Percentiles rank a stretch among this genome's conserved stretches.
phyloP scores from a whole-genome alignment of 2,797 vertebrate species.

The Echiichthys vipera region DNA sequence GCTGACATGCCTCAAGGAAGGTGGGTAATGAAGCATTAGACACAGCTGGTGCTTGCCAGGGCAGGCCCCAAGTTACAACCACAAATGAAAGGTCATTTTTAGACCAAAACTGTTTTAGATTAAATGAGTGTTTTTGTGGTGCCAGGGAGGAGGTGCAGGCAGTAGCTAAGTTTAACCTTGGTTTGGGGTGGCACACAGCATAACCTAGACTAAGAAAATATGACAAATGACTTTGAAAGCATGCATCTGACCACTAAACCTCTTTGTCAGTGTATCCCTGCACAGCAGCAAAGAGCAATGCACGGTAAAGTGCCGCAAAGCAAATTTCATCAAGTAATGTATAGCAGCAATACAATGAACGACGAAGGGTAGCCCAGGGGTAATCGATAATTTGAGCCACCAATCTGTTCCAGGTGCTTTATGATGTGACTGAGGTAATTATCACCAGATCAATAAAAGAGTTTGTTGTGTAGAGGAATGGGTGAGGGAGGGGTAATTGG shows the following conservation, averaged over 20 bases:
- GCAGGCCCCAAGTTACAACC: conserved; percentile 76
- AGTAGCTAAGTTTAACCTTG: conserved; percentile 53
- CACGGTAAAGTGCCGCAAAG: conserved; percentile 61
- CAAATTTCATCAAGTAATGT: conserved; percentile 82
- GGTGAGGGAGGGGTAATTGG: conserved; percentile 77
- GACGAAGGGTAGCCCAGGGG: conserved; percentile 77
- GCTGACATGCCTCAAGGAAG: conserved; percentile 77
- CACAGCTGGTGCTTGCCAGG: conserved; percentile 84
- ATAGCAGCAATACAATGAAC: conserved; percentile 81
- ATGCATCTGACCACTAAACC: conserved; percentile 60
- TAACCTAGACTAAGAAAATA: conserved; percentile 56
- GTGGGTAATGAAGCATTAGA: conserved; percentile 85
- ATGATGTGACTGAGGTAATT: conserved; percentile 88
- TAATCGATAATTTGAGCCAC: conserved; percentile 85
- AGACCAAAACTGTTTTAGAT: conserved; percentile 61
- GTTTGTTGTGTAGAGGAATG: conserved; percentile 81
- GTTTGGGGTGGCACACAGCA: conserved; percentile 25
- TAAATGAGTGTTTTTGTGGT: conserved; percentile 46
- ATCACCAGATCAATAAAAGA: conserved; percentile 85
- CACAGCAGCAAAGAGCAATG: conserved; percentile 53
- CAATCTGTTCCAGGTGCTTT: conserved; percentile 87
- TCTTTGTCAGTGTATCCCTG: conserved; percentile 65
- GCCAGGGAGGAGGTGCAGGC: conserved; percentile 10
- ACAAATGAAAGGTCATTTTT: conserved; percentile 79
- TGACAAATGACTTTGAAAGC: conserved; percentile 72